Conservation (phyloP, 1,140 invertebrate genomes). For the Lordiphosa stackelbergi region DNA sequence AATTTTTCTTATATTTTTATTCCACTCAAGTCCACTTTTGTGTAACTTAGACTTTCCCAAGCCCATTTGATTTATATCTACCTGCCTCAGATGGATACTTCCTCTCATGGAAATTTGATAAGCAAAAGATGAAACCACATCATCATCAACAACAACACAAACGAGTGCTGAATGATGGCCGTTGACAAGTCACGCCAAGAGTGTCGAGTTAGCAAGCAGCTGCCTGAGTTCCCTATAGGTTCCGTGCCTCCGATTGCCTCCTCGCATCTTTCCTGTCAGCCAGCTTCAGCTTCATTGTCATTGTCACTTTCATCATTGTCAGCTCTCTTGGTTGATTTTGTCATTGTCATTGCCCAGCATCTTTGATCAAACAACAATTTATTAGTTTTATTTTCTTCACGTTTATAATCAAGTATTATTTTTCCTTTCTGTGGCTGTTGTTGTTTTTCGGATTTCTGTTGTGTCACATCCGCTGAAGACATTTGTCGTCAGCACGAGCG, state of each 20-base stretch:
- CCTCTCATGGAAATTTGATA: constrained; percentile 36
- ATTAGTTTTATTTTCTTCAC: constrained; percentile 69
- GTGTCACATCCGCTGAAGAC: constrained; percentile 65
- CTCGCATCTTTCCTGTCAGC: constrained; percentile 42
- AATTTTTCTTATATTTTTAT: no score
- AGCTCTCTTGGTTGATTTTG: constrained; percentile 56
- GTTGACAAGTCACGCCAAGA: constrained; percentile 64
- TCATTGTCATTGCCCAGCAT: constrained; percentile 62
- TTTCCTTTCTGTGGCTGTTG: constrained; percentile 14
- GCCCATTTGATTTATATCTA: background rate
- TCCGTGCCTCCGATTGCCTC: constrained; percentile 5
- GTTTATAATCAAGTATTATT: constrained; percentile 57
- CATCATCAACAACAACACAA: constrained; percentile 4
- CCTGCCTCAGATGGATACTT: background rate
- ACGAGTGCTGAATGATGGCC: constrained; percentile 44
- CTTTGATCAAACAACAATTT: constrained; percentile 60
- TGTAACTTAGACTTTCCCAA: constrained; percentile 3
- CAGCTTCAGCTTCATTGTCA: constrained; percentile 46
- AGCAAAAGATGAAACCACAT: constrained; percentile 47
- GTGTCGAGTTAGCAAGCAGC: constrained; percentile 54
- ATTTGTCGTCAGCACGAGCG: constrained; percentile 70
- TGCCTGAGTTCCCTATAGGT: constrained; percentile 28
- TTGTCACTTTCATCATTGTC: constrained; percentile 70
- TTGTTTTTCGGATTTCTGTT: constrained; percentile 41
- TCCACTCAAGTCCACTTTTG: no score